Evolutionary conservation across 2,113 vertebrate genomes (phyloP).

Genomic region (Scalopus aquaticus): DNA sequence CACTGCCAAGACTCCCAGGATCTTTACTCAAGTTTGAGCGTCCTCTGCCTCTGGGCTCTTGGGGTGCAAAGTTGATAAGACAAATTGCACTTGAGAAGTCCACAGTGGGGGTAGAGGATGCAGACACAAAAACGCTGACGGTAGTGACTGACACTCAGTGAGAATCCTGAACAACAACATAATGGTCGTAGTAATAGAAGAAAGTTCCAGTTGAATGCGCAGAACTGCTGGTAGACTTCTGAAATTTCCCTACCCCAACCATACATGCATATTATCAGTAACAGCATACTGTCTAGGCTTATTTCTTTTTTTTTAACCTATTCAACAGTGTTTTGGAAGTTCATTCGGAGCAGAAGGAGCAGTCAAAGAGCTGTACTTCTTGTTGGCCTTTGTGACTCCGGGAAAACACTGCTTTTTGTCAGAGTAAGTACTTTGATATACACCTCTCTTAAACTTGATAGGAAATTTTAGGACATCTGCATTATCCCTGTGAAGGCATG

Average conservation of each 20-base stretch:
- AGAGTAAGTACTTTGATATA: slow-evolving; percentile 78
- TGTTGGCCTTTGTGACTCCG: slow-evolving; percentile 86
- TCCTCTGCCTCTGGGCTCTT: background rate
- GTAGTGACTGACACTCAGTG: background rate
- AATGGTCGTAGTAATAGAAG: background rate
- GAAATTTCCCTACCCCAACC: background rate
- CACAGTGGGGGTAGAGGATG: background rate
- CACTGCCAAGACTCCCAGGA: background rate
- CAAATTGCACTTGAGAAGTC: background rate
- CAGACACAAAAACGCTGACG: background rate
- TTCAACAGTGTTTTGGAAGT: slow-evolving; percentile 83
- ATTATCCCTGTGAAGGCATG: background rate
- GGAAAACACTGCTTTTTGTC: slow-evolving; percentile 86
- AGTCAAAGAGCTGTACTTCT: slow-evolving; percentile 84
- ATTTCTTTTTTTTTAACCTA: background rate
- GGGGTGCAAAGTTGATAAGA: background rate
- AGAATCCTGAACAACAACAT: background rate
- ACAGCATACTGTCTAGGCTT: background rate
- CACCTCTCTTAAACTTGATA: background rate
- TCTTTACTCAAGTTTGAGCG: background rate
- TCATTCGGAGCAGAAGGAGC: slow-evolving; percentile 81
- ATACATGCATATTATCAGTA: background rate
- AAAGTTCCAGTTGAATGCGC: background rate
- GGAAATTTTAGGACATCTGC: background rate
- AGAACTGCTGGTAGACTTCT: no score